Percentiles rank a stretch among this genome's conserved stretches.
Evolutionary conservation across 2,797 vertebrate species (phyloP).

Genomic region (Numenius phaeopus): DNA sequence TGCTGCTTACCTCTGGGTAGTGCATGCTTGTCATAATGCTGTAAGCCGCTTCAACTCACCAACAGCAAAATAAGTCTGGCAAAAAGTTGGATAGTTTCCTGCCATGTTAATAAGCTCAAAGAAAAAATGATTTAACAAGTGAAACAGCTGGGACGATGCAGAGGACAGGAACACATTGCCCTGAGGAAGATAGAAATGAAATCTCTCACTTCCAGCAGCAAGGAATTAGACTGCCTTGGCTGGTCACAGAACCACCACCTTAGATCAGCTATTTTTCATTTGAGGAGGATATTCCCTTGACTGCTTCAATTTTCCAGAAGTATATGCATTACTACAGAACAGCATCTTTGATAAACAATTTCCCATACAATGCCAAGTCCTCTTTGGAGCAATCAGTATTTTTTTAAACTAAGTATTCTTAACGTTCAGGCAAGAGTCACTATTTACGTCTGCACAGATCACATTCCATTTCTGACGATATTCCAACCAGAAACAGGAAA

Average conservation of each 20-base stretch:
- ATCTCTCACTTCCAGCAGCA: not conserved
- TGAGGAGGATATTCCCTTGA: not conserved
- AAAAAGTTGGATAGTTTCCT: not conserved
- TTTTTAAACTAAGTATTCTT: not conserved
- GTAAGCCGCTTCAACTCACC: not conserved
- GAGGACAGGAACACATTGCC: not conserved
- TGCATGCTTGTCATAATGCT: fast-evolving
- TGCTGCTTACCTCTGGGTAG: not conserved
- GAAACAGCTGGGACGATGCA: not conserved
- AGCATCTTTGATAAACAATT: not conserved
- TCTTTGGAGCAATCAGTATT: not conserved
- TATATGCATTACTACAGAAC: not conserved
- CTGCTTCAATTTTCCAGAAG: not conserved
- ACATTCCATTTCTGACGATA: not conserved
- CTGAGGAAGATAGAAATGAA: not conserved
- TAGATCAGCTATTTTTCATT: not conserved
- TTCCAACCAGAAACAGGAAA: not conserved
- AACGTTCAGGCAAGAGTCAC: not conserved
- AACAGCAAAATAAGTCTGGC: not conserved
- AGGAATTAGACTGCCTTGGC: not conserved
- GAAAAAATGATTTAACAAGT: not conserved
- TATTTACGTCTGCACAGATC: not conserved
- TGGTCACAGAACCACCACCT: not conserved
- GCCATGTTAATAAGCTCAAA: not conserved
- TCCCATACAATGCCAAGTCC: not conserved